phyloP scores from a whole-genome alignment of 2,797 vertebrate genomes.

The Natrix natrix region DNA sequence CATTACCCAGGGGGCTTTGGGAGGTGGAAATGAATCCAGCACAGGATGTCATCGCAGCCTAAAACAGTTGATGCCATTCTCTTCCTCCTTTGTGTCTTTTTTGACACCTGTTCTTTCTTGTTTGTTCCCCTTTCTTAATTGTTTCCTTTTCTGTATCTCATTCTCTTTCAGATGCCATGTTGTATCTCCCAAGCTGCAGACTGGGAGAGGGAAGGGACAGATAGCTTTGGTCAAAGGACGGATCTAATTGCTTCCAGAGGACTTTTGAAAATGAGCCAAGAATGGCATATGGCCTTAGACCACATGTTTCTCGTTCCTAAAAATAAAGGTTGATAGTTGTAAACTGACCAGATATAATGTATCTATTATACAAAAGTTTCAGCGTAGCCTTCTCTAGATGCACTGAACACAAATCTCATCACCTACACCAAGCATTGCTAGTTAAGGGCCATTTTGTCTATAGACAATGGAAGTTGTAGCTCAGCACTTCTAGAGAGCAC shows the following conservation, averaged over 20 bases:
- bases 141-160: background rate
- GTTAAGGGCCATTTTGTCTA: background rate
- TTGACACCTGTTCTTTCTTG: background rate
- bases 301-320: background rate
- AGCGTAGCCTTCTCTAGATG: background rate
- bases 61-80: background rate
- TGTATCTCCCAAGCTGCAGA: background rate
- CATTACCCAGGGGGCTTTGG: background rate
- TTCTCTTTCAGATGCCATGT: background rate
- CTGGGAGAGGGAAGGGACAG: background rate
- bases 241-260: background rate
- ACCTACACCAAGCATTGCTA: background rate
- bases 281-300: background rate
- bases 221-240: background rate
- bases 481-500: background rate
- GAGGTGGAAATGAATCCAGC: background rate
- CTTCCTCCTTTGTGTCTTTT: background rate
- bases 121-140: background rate
- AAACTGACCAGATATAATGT: background rate
- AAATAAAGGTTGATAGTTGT: background rate
- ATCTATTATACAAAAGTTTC: background rate
- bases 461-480: background rate
- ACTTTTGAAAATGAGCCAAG: background rate
- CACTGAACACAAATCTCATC: background rate
- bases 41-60: background rate